Percentiles rank a stretch among this genome's conserved stretches.
Conservation (phyloP, 1,140 invertebrate species). For the Platorchestia sp. region DNA sequence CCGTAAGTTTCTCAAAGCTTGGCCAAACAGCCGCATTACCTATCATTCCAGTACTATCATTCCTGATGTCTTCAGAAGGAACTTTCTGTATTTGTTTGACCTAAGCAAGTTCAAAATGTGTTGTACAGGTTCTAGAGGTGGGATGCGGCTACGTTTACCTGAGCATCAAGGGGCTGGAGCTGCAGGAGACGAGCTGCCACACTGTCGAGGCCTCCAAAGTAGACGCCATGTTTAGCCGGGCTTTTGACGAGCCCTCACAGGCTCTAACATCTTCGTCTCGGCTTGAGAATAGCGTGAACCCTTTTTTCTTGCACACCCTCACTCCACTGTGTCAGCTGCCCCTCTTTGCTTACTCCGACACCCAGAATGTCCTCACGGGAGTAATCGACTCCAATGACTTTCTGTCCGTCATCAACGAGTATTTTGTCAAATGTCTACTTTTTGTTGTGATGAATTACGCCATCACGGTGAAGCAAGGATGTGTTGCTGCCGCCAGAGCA, state of each 20-base stretch:
- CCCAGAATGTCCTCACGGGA: conserved; percentile 73
- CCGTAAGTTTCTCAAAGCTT: too few relatives aligned
- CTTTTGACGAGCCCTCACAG: conserved; percentile 69
- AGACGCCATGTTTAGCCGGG: conserved; percentile 72
- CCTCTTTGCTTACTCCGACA: conserved; percentile 71
- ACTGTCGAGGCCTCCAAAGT: conserved; percentile 73
- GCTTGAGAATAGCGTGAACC: conserved; percentile 56
- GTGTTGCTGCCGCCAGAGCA: neutral
- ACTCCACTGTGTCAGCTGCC: conserved; percentile 66
- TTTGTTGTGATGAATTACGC: conserved; percentile 72
- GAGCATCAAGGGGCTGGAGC: conserved; percentile 73
- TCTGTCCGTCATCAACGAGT: conserved; percentile 70
- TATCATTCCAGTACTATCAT: too few relatives aligned
- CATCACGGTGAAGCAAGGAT: conserved; percentile 67
- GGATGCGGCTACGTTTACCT: conserved; percentile 71
- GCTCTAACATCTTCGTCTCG: neutral
- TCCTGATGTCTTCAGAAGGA: too few relatives aligned
- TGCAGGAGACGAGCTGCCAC: conserved; percentile 75
- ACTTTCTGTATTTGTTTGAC: neutral
- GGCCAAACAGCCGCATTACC: too few relatives aligned
- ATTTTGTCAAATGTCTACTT: conserved; percentile 71
- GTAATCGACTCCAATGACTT: conserved; percentile 73
- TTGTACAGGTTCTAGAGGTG: conserved; percentile 70
- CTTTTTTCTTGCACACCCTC: conserved; percentile 66
- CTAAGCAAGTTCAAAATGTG: neutral